phyloP scores from a whole-genome alignment of 1,140 invertebrate species.

The Drosophila ogumai region DNA sequence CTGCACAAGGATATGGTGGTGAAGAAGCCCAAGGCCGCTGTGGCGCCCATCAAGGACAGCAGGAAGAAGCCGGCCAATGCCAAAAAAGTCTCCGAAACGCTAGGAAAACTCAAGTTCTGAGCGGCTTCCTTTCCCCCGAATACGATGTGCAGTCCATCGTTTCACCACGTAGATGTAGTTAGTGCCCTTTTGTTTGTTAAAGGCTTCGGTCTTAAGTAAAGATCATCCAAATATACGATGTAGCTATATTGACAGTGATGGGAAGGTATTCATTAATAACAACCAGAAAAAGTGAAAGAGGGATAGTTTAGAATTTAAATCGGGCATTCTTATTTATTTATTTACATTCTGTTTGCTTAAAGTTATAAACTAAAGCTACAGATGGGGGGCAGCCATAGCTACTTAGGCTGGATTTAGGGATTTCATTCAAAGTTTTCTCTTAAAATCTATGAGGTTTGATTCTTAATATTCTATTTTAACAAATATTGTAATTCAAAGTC shows the following conservation, averaged over 20 bases:
- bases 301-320: no score
- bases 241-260: constrained; percentile 38
- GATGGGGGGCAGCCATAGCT: no score
- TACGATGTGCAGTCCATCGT: constrained; percentile 2
- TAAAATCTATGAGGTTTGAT: no score
- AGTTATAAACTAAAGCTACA: no score
- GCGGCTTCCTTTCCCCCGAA: background rate
- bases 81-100: constrained; percentile 69
- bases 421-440: no score
- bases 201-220: constrained; percentile 25
- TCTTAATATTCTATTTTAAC: no score
- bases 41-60: constrained; percentile 60
- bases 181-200: constrained; percentile 40
- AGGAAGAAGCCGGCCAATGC: constrained; percentile 73
- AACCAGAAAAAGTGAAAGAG: no score
- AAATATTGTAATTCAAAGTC: no score
- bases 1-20: constrained; percentile 82
- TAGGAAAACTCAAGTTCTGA: constrained; percentile 81
- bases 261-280: background rate
- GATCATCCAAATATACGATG: constrained; percentile 61
- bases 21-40: constrained; percentile 72
- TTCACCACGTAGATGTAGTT: constrained; percentile 41
- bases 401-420: no score
- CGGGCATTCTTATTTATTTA: background rate
- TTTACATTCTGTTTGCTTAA: background rate